These are phyloP conservation scores for Blastomussa wellsi DNA, from an alignment of 92 coral and sea anemone genomes.

Conservation along the genomic window DNA sequence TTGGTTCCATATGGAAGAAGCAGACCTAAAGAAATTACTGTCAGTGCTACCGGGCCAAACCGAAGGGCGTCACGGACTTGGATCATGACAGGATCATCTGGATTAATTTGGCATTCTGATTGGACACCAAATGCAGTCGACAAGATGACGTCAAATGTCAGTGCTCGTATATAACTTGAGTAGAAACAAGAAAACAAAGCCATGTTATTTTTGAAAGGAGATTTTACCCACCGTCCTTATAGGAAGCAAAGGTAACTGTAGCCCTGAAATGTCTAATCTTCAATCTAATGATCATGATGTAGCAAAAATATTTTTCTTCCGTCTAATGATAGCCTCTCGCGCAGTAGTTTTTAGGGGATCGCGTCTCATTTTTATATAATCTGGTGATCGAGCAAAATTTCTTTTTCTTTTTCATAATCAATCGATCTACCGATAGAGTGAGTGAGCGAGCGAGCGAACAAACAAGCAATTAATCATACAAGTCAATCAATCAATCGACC, in stretches of 20 bases:
- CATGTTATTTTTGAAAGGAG: not conserved
- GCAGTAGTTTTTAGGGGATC: too few species aligned
- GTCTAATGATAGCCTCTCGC: too few species aligned
- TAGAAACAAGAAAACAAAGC: not conserved
- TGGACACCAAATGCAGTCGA: conserved; percentile 64
- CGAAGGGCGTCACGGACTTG: conserved; percentile 44
- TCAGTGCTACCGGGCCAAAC: conserved; percentile 13
- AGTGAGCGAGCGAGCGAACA: not conserved
- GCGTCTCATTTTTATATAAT: too few species aligned
- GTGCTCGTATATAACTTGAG: conserved; percentile 53
- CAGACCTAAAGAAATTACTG: not conserved
- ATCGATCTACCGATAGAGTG: too few species aligned
- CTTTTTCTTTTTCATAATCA: not conserved
- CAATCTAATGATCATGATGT: too few species aligned
- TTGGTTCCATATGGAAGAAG: conserved; percentile 26
- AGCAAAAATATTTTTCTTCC: too few species aligned
- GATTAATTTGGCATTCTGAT: conserved; percentile 62
- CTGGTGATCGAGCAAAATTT: too few species aligned
- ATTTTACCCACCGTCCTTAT: too few species aligned
- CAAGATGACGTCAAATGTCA: conserved; percentile 62
- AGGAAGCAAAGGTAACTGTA: too few species aligned
- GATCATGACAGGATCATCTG: conserved; percentile 58
- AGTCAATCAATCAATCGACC: too few species aligned
- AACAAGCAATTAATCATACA: not conserved
- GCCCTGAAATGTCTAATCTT: too few species aligned